phyloP scores from a whole-genome alignment of 2,113 vertebrate genomes.

The Genyomyrus donnyi region DNA sequence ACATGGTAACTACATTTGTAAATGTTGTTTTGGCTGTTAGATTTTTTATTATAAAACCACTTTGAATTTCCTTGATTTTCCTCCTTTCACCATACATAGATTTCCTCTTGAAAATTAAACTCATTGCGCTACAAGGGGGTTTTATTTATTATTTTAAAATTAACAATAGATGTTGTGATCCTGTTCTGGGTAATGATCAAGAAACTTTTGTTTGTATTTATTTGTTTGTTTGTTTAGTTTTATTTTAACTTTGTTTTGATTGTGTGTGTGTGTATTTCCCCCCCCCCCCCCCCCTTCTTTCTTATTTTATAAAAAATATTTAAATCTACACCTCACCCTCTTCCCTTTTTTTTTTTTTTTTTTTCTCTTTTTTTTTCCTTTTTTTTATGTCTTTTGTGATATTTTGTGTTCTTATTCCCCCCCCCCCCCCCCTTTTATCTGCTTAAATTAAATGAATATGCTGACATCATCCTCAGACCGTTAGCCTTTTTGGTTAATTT shows the following conservation, averaged over 20 bases:
- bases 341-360: no score
- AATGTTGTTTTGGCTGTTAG: not conserved
- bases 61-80: not conserved
- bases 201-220: not conserved
- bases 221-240: not conserved
- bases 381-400: no score
- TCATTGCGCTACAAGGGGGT: not conserved
- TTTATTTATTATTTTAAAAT: not conserved
- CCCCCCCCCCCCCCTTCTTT: not conserved
- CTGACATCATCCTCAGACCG: not conserved
- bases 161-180: not conserved
- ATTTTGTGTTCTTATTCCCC: no score
- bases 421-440: not conserved
- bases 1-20: not conserved
- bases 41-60: not conserved
- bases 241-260: not conserved
- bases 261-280: not conserved
- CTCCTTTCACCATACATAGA: not conserved
- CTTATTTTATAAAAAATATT: no score
- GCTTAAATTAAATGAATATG: not conserved
- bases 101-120: constrained; percentile 3
- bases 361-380: no score
- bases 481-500: not conserved
- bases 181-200: not conserved
- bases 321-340: no score